Evolutionary conservation across 2,113 vertebrate genomes (phyloP).

Genomic region (Cheirogaleus medius): DNA sequence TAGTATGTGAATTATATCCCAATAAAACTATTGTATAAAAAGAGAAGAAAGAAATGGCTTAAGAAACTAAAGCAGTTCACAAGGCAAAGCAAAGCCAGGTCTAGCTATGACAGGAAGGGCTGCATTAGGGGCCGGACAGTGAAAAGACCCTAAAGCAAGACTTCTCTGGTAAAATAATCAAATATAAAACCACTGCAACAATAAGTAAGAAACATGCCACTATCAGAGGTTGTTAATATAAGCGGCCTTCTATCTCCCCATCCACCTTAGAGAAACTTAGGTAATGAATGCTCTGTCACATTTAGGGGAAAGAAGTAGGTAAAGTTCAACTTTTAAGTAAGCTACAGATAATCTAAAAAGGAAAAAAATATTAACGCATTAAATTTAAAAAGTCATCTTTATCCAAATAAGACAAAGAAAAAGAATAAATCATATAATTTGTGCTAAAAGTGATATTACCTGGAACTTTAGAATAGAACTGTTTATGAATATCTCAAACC

Average conservation of each 20-base stretch:
- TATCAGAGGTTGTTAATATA: accelerated
- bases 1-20: background rate
- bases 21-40: background rate
- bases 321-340: background rate
- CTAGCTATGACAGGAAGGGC: background rate
- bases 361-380: background rate
- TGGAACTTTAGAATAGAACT: background rate
- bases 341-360: background rate
- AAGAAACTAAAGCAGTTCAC: background rate
- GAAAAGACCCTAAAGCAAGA: background rate
- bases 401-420: background rate
- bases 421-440: background rate
- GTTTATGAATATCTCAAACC: background rate
- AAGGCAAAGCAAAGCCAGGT: background rate
- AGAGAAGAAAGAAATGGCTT: background rate
- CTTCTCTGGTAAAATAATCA: background rate
- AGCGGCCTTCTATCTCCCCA: background rate
- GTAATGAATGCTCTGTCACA: background rate
- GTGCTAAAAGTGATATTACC: background rate
- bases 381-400: background rate
- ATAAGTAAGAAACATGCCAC: background rate
- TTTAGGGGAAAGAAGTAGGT: background rate
- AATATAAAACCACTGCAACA: too few relatives aligned
- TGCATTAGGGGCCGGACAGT: accelerated
- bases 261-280: background rate